phyloP scores from a whole-genome alignment of 2,797 vertebrate genomes.

The Acanthis flammea region DNA sequence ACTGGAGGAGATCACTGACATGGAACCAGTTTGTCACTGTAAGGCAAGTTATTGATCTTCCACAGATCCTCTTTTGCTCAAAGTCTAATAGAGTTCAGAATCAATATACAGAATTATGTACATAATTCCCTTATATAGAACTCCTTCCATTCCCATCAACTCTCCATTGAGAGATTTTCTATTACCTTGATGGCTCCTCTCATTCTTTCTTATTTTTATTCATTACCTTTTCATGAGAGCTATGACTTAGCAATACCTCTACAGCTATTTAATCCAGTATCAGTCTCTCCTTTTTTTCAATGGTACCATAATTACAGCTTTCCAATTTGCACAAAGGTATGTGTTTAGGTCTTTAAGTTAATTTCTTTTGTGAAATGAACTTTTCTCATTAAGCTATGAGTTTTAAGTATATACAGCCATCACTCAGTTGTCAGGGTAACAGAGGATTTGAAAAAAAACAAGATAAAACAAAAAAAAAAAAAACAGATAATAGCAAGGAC shows the following conservation, averaged over 20 bases:
- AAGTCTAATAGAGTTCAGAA: background rate
- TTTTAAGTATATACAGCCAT: background rate
- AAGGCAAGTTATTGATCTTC: background rate
- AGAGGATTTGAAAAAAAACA: background rate
- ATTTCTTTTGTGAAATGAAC: background rate
- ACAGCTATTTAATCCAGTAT: background rate
- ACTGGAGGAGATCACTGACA: background rate
- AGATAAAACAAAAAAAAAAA: constrained; percentile 12
- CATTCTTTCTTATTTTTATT: background rate
- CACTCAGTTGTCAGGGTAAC: background rate
- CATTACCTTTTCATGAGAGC: background rate
- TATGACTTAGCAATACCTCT: background rate
- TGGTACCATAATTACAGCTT: background rate
- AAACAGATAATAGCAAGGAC: background rate
- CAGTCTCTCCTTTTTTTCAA: background rate
- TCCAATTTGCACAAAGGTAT: background rate
- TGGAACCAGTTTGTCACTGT: background rate
- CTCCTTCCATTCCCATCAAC: background rate
- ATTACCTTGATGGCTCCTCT: background rate
- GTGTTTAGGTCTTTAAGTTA: background rate
- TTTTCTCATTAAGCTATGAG: background rate
- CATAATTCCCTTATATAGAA: background rate
- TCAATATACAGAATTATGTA: background rate
- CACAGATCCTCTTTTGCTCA: background rate
- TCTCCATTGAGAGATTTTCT: background rate